Conservation (phyloP, 1,140 invertebrate species). For the Matsumurasca onukii region DNA sequence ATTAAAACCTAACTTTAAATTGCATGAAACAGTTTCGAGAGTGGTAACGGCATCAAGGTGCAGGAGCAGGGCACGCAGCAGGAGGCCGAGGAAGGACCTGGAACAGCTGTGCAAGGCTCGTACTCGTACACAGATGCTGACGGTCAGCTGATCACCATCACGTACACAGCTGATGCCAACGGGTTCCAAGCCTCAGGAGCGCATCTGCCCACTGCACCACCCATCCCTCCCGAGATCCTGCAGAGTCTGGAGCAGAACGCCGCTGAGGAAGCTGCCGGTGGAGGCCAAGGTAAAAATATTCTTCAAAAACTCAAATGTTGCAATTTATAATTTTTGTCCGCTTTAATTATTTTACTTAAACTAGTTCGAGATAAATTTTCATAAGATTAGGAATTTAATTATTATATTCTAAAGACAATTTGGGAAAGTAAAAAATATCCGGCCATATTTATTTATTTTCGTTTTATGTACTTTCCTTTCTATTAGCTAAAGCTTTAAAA, state of each 20-base stretch:
- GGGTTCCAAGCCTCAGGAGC: conserved; percentile 58
- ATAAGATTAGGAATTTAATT: too few relatives aligned
- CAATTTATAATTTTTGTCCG: too few relatives aligned
- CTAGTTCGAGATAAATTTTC: too few relatives aligned
- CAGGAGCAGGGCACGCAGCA: conserved; percentile 65
- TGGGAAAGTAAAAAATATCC: too few relatives aligned
- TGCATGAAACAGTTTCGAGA: conserved; percentile 63
- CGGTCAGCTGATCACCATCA: conserved; percentile 64
- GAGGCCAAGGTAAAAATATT: conserved; percentile 3
- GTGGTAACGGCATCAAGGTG: conserved; percentile 65
- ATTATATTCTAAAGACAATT: too few relatives aligned
- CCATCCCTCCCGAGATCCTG: conserved; percentile 70
- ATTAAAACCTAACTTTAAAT: too few relatives aligned
- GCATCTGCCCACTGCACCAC: conserved; percentile 65
- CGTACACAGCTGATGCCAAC: conserved; percentile 75
- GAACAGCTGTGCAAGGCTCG: conserved; percentile 56
- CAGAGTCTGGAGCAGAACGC: conserved; percentile 55
- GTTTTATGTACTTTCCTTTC: too few relatives aligned
- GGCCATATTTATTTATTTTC: too few relatives aligned
- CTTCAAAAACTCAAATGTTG: too few relatives aligned
- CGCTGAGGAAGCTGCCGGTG: conserved; percentile 39
- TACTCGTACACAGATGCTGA: conserved; percentile 70
- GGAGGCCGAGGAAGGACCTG: conserved; percentile 56
- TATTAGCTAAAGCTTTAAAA: too few relatives aligned
- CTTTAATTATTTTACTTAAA: too few relatives aligned